phyloP scores from a whole-genome alignment of 2,888 invertebrate species.

The Lepas anatifera region DNA sequence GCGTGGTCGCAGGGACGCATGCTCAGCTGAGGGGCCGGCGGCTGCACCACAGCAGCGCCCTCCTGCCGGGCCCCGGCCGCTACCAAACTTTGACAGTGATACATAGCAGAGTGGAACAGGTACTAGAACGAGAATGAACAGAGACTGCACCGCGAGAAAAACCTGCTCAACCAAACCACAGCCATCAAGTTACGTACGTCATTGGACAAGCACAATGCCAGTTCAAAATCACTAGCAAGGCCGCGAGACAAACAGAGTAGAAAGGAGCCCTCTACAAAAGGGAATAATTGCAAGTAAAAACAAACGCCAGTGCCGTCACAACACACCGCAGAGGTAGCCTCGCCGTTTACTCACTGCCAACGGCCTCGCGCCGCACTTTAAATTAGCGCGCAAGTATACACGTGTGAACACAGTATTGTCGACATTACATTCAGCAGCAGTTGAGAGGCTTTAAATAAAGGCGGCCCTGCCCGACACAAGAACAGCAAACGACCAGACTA shows the following conservation, averaged over 20 bases:
- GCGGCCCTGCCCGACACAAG: no score
- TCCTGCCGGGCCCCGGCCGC: not conserved
- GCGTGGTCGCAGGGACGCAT: not conserved
- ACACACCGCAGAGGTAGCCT: no score
- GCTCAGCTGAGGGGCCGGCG: not conserved
- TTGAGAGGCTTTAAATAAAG: no score
- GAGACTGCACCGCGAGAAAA: not conserved
- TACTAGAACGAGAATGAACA: no score
- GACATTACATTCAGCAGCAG: no score
- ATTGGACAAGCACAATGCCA: not conserved
- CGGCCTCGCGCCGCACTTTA: no score
- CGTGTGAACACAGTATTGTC: no score
- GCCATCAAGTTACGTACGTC: constrained; percentile 5
- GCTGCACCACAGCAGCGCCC: not conserved
- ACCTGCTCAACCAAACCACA: constrained; percentile 9
- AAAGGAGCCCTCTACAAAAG: not conserved
- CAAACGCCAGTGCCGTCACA: no score
- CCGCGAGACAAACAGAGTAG: not conserved
- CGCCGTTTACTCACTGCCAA: no score
- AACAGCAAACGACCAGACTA: not conserved
- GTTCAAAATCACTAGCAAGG: not conserved
- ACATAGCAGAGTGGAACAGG: not conserved
- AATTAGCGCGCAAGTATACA: no score
- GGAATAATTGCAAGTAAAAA: no score
- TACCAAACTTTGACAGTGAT: no score